phyloP scores from a whole-genome alignment of 2,113 vertebrate species.

The Antechinus flavipes region DNA sequence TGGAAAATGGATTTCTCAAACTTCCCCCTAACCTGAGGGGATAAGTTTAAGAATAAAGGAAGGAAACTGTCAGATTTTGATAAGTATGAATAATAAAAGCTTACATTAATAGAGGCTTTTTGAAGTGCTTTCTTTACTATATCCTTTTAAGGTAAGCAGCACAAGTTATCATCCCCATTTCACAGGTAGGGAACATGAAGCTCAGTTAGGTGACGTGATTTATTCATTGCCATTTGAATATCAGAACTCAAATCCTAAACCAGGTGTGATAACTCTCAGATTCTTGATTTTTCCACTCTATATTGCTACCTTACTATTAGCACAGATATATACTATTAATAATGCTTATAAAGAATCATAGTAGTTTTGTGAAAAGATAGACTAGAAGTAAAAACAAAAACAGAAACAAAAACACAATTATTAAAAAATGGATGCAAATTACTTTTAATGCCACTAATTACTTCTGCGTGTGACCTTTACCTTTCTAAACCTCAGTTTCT shows the following conservation, averaged over 20 bases:
- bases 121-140: neutral
- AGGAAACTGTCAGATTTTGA: slow-evolving; percentile 69
- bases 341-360: neutral
- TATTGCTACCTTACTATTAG: neutral
- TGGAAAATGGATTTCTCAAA: slow-evolving; percentile 78
- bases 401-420: neutral
- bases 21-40: slow-evolving; percentile 57
- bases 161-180: neutral
- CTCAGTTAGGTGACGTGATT: neutral
- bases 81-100: slow-evolving; percentile 63
- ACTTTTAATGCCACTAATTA: neutral
- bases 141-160: neutral
- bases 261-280: neutral
- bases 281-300: neutral
- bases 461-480: neutral
- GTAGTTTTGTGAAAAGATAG: neutral
- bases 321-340: neutral
- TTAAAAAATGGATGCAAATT: neutral
- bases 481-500: neutral
- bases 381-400: neutral
- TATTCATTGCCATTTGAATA: neutral
- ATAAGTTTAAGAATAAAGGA: slow-evolving; percentile 33
- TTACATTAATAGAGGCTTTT: neutral
- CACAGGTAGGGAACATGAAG: neutral
- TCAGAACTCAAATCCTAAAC: neutral